These are phyloP conservation scores for Porphyrio hochstetteri DNA, from an alignment of 2,113 vertebrate species.

Conservation along the genomic window DNA sequence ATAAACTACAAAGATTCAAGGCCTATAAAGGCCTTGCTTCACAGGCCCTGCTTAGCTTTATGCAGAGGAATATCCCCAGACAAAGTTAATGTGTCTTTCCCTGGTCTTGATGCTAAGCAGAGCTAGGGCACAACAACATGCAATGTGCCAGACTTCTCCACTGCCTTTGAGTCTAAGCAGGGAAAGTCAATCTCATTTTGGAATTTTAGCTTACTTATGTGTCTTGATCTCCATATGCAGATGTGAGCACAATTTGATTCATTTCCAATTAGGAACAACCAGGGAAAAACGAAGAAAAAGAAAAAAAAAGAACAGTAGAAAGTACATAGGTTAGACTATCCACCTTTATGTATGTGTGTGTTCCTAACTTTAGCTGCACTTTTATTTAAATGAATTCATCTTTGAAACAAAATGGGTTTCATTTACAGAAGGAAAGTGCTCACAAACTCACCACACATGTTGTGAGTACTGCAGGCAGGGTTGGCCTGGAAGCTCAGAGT, in stretches of 20 bases:
- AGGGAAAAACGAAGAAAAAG: not conserved
- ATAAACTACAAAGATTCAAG: not conserved
- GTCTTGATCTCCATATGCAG: not conserved
- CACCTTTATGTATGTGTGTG: accelerated
- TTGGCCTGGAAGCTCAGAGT: accelerated
- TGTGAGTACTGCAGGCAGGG: not conserved
- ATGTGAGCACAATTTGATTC: not conserved
- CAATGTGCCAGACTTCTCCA: not conserved
- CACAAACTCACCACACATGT: not conserved
- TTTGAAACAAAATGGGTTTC: not conserved
- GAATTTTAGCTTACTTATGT: not conserved
- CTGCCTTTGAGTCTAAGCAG: not conserved
- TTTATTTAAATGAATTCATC: not conserved
- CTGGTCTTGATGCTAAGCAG: not conserved
- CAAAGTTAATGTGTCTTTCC: not conserved
- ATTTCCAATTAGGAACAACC: not conserved
- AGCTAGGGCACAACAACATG: not conserved
- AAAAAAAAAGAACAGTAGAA: not conserved
- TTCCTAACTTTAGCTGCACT: not conserved
- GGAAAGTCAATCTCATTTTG: not conserved
- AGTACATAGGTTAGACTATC: not conserved
- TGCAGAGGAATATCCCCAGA: not conserved
- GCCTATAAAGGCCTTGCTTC: not conserved
- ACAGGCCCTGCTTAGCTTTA: not conserved
- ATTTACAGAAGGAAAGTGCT: not conserved